phyloP scores from a whole-genome alignment of 2,888 invertebrate species.

The Rhamnusium bicolor region DNA sequence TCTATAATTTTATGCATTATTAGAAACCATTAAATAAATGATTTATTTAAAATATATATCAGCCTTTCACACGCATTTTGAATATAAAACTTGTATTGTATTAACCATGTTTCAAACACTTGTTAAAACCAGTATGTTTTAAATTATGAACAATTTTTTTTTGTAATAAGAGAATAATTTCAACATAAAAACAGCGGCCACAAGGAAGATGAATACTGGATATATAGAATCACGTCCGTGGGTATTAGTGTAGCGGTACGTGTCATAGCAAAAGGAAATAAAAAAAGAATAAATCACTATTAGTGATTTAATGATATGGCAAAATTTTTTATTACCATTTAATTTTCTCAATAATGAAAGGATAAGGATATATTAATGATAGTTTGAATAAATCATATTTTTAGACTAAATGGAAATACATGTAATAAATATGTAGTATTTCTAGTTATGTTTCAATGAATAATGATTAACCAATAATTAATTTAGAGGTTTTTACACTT shows the following conservation, averaged over 20 bases:
- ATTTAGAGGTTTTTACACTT: not conserved
- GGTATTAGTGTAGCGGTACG: not conserved
- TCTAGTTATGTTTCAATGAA: not conserved
- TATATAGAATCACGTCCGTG: not conserved
- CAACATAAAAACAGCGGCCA: not conserved
- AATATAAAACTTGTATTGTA: not conserved
- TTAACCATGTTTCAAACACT: not conserved
- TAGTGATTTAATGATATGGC: constrained; percentile 4
- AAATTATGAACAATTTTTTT: not conserved
- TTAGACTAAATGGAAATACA: not conserved
- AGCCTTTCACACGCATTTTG: not conserved
- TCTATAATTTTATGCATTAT: no score
- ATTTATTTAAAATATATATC: not conserved
- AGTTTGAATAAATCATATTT: not conserved
- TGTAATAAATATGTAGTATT: not conserved
- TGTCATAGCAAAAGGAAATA: not conserved
- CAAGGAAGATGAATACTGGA: not conserved
- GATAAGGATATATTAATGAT: not conserved
- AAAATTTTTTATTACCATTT: not conserved
- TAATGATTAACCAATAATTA: not conserved
- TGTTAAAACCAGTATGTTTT: not conserved
- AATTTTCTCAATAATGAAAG: not conserved
- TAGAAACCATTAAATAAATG: no score
- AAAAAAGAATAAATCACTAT: not conserved
- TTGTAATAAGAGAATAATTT: not conserved